phyloP scores from a whole-genome alignment of 1,140 invertebrate species.

The Schlechtendalia chinensis region DNA sequence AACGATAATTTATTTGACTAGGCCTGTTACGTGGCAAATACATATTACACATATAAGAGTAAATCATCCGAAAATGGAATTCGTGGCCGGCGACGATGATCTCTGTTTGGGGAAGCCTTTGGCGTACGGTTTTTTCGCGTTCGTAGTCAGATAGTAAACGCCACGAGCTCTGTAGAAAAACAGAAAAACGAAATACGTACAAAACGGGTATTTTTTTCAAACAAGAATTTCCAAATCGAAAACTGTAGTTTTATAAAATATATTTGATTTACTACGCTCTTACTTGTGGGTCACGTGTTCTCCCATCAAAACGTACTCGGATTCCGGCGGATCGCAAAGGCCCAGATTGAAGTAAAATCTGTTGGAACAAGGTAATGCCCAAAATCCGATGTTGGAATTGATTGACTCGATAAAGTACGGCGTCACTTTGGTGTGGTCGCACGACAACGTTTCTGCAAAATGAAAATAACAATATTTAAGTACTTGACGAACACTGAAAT shows the following conservation, averaged over 20 bases:
- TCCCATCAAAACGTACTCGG: constrained; percentile 78
- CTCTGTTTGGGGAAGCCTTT: constrained; percentile 69
- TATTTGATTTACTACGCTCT: too few species aligned
- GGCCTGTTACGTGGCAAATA: too few species aligned
- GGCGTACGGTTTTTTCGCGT: constrained; percentile 78
- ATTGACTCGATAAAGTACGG: constrained; percentile 86
- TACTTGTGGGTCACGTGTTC: constrained; percentile 73
- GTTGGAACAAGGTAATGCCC: constrained; percentile 77
- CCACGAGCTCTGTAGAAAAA: constrained; percentile 68
- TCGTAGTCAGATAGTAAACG: constrained; percentile 80
- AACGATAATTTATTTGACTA: too few species aligned
- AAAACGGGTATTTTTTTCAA: background rate
- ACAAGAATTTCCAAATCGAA: background rate
- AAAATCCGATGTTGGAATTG: constrained; percentile 72
- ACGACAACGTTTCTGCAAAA: constrained; percentile 72
- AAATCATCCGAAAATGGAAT: too few species aligned
- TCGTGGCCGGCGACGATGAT: background rate
- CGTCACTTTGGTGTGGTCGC: constrained; percentile 85
- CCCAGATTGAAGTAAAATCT: constrained; percentile 76
- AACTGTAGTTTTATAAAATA: too few species aligned
- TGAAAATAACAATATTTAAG: too few species aligned
- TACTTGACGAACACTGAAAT: too few species aligned
- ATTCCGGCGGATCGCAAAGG: constrained; percentile 73
- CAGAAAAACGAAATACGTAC: constrained; percentile 52
- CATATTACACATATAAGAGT: too few species aligned